A percentile compares a stretch with the other conserved stretches of the same genome.
Evolutionary conservation across 2,888 invertebrate genomes (phyloP).

Genomic region (Clanis bilineata): DNA sequence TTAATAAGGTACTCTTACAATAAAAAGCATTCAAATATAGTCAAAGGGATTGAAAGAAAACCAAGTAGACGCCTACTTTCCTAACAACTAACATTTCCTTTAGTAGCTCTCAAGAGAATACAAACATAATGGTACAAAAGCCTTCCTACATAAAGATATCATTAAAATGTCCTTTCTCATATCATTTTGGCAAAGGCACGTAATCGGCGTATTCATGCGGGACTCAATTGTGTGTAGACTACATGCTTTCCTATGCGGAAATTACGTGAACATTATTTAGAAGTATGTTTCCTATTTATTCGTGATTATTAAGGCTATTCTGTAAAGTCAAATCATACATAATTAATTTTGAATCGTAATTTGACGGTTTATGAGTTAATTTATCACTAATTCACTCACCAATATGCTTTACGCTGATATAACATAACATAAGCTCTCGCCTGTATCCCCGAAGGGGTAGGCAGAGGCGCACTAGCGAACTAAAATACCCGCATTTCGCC

Average conservation of each 20-base stretch:
- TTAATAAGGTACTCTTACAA: not conserved
- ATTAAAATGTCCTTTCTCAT: conserved; percentile 39
- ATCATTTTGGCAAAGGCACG: conserved; percentile 23
- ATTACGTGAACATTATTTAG: not conserved
- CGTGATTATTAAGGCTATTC: too few species aligned
- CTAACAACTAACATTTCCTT: conserved; percentile 8
- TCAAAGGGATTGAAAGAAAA: not conserved
- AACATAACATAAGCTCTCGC: too few species aligned
- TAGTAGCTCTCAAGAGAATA: not conserved
- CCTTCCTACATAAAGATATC: conserved; percentile 30
- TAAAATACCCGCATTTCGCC: too few species aligned
- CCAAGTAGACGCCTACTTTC: not conserved
- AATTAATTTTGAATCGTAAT: too few species aligned
- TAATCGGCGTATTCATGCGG: not conserved
- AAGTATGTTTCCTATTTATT: too few species aligned
- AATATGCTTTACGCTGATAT: too few species aligned
- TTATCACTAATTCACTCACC: too few species aligned
- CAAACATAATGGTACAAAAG: conserved; percentile 19
- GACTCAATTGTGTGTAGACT: not conserved
- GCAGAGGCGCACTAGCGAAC: too few species aligned
- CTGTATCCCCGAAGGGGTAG: too few species aligned
- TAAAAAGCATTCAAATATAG: not conserved
- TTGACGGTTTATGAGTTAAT: too few species aligned
- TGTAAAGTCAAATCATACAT: too few species aligned
- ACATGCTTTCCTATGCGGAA: too few species aligned